A percentile compares a stretch with the other conserved stretches of the same genome.
These are phyloP conservation scores for Pluvialis apricaria DNA, from an alignment of 2,113 vertebrate genomes.

Conservation along the genomic window DNA sequence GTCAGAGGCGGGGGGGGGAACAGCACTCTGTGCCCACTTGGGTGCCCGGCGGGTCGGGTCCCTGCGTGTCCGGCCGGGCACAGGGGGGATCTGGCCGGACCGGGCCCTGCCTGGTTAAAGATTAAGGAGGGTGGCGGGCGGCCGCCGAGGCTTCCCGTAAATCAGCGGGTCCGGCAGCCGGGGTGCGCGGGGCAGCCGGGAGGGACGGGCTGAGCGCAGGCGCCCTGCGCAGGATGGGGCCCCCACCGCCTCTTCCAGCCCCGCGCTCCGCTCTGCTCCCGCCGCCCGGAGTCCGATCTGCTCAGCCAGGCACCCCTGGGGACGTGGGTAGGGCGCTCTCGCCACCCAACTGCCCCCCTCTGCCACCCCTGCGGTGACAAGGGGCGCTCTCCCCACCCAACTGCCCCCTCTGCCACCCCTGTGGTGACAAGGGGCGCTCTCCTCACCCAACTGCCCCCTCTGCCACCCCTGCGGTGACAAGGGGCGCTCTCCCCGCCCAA, in stretches of 20 bases:
- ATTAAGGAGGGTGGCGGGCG: neutral
- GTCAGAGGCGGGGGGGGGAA: neutral
- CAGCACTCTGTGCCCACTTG: neutral
- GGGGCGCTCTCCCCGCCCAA: neutral
- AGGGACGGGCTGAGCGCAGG: neutral
- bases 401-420: too few species aligned
- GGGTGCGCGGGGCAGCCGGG: neutral
- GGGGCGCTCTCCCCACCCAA: too few species aligned
- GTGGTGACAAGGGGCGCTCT: neutral
- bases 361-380: neutral
- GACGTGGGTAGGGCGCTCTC: neutral
- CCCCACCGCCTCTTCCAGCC: too few species aligned
- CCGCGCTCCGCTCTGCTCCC: neutral
- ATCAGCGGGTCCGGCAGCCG: neutral
- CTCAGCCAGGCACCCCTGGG: neutral
- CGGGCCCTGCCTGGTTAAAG: neutral
- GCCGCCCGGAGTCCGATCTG: neutral
- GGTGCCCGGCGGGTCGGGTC: neutral
- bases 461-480: too few species aligned
- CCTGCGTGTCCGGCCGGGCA: neutral
- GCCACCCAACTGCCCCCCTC: neutral
- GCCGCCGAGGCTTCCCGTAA: conserved; percentile 3
- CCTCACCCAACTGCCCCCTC: neutral
- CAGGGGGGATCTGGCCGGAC: neutral
- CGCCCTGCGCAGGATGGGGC: fast-evolving